These are phyloP conservation scores for Zenarchopterus dispar DNA, from an alignment of 2,797 vertebrate genomes.

Conservation along the genomic window DNA sequence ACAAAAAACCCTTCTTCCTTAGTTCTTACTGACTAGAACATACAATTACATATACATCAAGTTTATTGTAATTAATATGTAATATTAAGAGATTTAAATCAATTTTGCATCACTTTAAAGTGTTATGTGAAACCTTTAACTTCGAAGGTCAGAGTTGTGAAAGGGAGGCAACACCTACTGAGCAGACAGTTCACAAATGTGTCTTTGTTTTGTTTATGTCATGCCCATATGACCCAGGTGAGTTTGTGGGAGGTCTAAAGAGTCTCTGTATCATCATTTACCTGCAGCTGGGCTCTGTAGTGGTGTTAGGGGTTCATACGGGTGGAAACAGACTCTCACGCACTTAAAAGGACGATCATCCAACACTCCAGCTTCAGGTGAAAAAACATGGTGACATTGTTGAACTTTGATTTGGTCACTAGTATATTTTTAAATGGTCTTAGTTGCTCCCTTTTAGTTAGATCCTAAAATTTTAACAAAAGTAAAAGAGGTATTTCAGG, in stretches of 20 bases:
- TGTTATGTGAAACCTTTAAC: too few species aligned
- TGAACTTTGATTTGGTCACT: neutral
- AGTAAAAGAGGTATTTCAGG: neutral
- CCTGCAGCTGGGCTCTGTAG: constrained; percentile 63
- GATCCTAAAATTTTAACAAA: neutral
- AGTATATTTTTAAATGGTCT: neutral
- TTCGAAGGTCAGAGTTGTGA: neutral
- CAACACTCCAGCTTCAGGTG: constrained; percentile 8
- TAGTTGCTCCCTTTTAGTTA: too few species aligned
- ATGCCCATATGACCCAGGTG: constrained; percentile 7
- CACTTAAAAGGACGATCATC: constrained; percentile 2
- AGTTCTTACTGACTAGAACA: too few species aligned
- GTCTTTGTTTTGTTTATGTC: constrained; percentile 10
- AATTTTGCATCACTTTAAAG: too few species aligned
- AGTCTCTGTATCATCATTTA: constrained; percentile 45
- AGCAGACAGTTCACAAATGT: neutral
- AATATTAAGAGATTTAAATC: too few species aligned
- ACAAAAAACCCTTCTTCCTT: too few species aligned
- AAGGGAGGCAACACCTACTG: neutral
- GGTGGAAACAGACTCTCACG: constrained; percentile 8
- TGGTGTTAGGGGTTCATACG: constrained; percentile 29
- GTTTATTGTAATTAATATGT: too few species aligned
- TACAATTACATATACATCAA: too few species aligned
- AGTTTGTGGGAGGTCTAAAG: constrained; percentile 42
- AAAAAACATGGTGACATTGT: constrained; percentile 20